Base-by-base conservation (phyloP, 2,888 invertebrate genomes). In the Amiota mariae region DNA sequence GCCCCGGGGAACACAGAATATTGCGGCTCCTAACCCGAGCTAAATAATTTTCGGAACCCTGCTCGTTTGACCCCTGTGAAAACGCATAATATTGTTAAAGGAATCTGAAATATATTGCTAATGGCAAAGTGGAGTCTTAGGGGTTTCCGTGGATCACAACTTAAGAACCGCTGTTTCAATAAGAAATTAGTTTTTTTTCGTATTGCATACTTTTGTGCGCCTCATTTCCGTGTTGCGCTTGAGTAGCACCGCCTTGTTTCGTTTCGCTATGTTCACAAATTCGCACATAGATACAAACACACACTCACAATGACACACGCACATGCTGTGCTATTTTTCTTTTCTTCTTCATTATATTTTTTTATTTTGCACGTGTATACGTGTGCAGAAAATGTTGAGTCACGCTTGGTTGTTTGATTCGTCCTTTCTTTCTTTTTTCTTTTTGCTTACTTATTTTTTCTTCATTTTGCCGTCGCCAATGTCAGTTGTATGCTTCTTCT, bases 351-450 rank as follows among this genome's bases (percentile, higher is more conserved):
- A 6, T 36, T 36, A 36, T 36, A 36, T 57, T n/a, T 56, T 67
- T 48, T 11, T 61, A 24, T 67, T 67, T 75, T 76, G 80, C 80
- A 81, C 81, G 81, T 83, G 82, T 78, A 79, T 77, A 73, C 78
- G 75, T 71, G 76, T 20, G 51, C 46, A n/a, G 51, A 85, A 84
- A 83, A 76, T 80, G 84, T 85, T 84, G 86, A 84, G 86, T 84
- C 84, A 84, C 80, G 75, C 74, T 73, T 4, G 51, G 56, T 54
- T 72, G 59, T 59, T 18, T 59, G 12, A 20, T 59, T 47, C 11
- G 24, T 66, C 48, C 24, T 13, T 47, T n/a, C 48, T n/a, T 66
- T 48, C 18, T 15, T 47, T 48, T 48, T 66, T 11, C 15, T 49
- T 36, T 36, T 13, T 47, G n/a, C 48, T 36, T 66, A 18, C 48